Conservation (phyloP, 2,888 invertebrate species). For the Ptychoptera albimana region DNA sequence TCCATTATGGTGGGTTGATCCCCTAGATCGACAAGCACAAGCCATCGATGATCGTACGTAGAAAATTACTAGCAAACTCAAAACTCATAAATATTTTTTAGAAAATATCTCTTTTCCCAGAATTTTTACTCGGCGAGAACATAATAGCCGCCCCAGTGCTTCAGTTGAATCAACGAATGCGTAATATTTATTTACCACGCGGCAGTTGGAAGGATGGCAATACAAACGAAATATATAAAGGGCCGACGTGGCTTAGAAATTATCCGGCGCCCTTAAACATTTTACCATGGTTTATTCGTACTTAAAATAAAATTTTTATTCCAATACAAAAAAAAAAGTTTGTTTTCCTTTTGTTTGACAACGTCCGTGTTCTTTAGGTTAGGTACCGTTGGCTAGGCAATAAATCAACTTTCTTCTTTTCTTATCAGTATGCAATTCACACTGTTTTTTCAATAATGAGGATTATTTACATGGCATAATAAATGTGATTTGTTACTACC, state of each 20-base stretch:
- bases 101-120: constrained; percentile 32
- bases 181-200: constrained; percentile 59
- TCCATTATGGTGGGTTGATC: constrained; percentile 76
- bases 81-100: background rate
- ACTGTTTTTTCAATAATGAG: too few species aligned
- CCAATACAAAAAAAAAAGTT: too few species aligned
- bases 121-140: constrained; percentile 61
- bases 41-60: constrained; percentile 39
- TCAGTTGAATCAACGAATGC: constrained; percentile 37
- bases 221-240: constrained; percentile 28
- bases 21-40: constrained; percentile 44
- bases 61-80: too few species aligned
- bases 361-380: too few species aligned
- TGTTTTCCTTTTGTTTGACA: too few species aligned
- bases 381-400: too few species aligned
- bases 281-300: constrained; percentile 49
- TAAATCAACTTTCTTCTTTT: too few species aligned
- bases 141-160: constrained; percentile 67
- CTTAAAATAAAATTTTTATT: constrained; percentile 8
- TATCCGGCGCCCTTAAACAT: constrained; percentile 50
- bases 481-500: too few species aligned
- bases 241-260: constrained; percentile 43
- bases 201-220: constrained; percentile 59
- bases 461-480: too few species aligned
- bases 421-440: too few species aligned